Evolutionary conservation across 1,140 invertebrate species (phyloP).

Genomic region (Drosophila gunungcola): DNA sequence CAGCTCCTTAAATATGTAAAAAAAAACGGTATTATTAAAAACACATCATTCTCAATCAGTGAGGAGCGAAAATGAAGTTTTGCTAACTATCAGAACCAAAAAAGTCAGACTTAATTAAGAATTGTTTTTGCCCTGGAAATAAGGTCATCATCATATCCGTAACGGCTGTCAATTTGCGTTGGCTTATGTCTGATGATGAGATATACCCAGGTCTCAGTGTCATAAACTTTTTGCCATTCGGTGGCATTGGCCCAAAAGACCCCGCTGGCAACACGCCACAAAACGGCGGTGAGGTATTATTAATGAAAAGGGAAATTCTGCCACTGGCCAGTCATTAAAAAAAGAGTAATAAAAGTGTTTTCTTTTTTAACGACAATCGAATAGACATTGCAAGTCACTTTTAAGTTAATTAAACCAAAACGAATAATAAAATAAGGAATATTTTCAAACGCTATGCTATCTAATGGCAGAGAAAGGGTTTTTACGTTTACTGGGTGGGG

Average conservation of each 20-base stretch:
- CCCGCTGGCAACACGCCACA: slow-evolving; percentile 34
- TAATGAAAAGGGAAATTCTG: slow-evolving; percentile 52
- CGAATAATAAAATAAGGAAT: slow-evolving; percentile 18
- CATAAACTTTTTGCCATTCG: slow-evolving; percentile 46
- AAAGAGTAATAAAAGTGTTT: slow-evolving; percentile 43
- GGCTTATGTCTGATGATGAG: slow-evolving; percentile 37
- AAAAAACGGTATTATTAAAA: slow-evolving; percentile 36
- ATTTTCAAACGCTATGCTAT: background rate
- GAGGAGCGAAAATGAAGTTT: background rate
- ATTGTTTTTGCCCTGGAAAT: slow-evolving; percentile 36
- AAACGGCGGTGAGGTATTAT: slow-evolving; percentile 20
- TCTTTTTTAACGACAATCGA: slow-evolving; percentile 37
- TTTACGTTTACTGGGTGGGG: background rate
- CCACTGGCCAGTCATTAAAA: slow-evolving; percentile 34
- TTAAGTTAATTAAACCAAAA: slow-evolving; percentile 21
- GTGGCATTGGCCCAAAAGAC: slow-evolving; percentile 49
- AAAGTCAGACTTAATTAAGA: slow-evolving; percentile 39
- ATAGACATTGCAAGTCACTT: slow-evolving; percentile 36
- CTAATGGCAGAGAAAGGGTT: background rate
- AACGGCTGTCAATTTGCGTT: slow-evolving; percentile 48
- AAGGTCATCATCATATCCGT: slow-evolving; percentile 49
- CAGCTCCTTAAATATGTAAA: slow-evolving; percentile 22
- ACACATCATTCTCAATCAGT: slow-evolving; percentile 38
- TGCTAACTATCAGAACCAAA: slow-evolving; percentile 31
- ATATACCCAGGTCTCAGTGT: slow-evolving; percentile 26